phyloP scores from a whole-genome alignment of 2,113 vertebrate species.

The Psilopogon haemacephalus region DNA sequence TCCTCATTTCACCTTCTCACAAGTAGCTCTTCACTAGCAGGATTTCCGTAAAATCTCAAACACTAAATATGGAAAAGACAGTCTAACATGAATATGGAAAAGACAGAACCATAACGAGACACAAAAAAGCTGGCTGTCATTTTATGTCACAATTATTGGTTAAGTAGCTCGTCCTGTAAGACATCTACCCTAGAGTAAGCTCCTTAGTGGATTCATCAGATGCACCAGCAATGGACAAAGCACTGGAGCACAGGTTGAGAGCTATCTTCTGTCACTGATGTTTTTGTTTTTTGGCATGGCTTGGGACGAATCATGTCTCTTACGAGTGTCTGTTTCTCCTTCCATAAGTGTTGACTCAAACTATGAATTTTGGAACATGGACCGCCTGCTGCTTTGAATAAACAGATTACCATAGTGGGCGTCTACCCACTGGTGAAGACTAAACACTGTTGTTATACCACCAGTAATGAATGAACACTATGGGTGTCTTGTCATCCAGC shows the following conservation, averaged over 20 bases:
- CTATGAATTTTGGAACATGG: neutral
- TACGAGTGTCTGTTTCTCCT: neutral
- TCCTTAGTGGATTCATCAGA: neutral
- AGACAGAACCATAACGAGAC: neutral
- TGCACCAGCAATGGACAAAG: neutral
- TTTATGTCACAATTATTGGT: neutral
- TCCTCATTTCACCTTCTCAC: constrained; percentile 44
- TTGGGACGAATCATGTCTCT: neutral
- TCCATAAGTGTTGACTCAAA: neutral
- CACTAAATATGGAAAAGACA: constrained; percentile 10
- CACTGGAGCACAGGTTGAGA: neutral
- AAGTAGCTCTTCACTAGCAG: constrained; percentile 29
- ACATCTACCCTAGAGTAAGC: neutral
- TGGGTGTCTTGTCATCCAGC: neutral
- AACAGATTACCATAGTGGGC: neutral
- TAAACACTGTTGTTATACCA: neutral
- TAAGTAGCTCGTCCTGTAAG: neutral
- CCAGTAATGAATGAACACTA: neutral
- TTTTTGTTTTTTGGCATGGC: neutral
- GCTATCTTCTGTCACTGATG: neutral
- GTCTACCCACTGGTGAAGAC: neutral
- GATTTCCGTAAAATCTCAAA: constrained; percentile 57
- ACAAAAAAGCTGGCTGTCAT: neutral
- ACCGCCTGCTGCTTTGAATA: neutral
- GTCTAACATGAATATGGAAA: constrained; percentile 31